Percentiles rank a stretch among this genome's conserved stretches.
Conservation (phyloP, 2,797 vertebrate genomes). For the Picus viridis region DNA sequence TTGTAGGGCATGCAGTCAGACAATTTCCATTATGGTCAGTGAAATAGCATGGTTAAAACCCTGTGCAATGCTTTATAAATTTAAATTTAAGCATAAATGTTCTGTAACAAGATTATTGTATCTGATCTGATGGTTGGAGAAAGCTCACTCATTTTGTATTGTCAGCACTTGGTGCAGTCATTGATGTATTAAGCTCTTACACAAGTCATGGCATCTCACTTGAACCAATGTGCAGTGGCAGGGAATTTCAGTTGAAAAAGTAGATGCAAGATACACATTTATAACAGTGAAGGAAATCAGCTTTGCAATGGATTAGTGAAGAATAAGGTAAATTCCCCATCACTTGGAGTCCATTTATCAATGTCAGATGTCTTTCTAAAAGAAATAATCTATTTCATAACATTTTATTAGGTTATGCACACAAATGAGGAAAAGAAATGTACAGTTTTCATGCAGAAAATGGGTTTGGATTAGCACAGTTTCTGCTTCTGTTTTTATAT, state of each 20-base stretch:
- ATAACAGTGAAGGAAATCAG: conserved; percentile 47
- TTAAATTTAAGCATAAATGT: conserved; percentile 72
- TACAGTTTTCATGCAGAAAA: conserved; percentile 9
- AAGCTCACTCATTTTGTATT: conserved; percentile 65
- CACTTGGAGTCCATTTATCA: conserved; percentile 50
- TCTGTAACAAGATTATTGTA: conserved; percentile 71
- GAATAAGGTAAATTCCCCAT: conserved; percentile 37
- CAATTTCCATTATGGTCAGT: conserved; percentile 66
- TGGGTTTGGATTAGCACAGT: not conserved
- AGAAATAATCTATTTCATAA: conserved; percentile 36
- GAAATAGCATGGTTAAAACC: conserved; percentile 66
- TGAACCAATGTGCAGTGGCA: conserved; percentile 35
- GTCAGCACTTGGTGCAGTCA: conserved; percentile 61
- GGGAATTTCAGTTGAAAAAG: conserved; percentile 47
- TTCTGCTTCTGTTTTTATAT: conserved; percentile 22
- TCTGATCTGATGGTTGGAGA: conserved; percentile 54
- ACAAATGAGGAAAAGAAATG: conserved; percentile 12
- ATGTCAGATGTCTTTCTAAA: conserved; percentile 30
- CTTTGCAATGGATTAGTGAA: conserved; percentile 38
- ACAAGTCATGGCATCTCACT: conserved; percentile 60
- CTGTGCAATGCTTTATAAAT: conserved; percentile 69
- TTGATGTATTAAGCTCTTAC: conserved; percentile 68
- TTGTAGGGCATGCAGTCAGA: conserved; percentile 64
- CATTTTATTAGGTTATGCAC: not conserved
- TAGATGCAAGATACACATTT: conserved; percentile 48